A percentile compares a stretch with the other conserved stretches of the same genome.
phyloP scores from a whole-genome alignment of 2,888 invertebrate species.

The Galerucella pusilla region DNA sequence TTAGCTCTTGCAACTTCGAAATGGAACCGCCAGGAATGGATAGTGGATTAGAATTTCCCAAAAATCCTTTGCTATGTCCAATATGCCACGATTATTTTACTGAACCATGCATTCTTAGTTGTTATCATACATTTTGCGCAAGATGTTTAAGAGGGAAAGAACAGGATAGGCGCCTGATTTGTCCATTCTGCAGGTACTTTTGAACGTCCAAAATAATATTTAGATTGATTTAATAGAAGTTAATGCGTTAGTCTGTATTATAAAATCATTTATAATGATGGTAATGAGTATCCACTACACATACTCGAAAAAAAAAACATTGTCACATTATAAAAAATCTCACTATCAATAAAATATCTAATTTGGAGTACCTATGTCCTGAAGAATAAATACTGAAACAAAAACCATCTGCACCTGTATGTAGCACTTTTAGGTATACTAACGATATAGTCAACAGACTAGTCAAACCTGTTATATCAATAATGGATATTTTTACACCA shows the following conservation, averaged over 20 bases:
- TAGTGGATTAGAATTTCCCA: conserved; percentile 61
- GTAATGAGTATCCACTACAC: no score
- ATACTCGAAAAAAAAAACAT: no score
- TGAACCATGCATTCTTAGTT: conserved; percentile 75
- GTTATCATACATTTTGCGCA: conserved; percentile 78
- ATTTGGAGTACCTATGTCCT: no score
- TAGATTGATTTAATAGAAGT: not conserved
- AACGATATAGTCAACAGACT: no score
- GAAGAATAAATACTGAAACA: no score
- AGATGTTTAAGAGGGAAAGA: conserved; percentile 73
- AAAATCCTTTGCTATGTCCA: conserved; percentile 74
- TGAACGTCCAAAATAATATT: not conserved
- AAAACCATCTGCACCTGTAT: no score
- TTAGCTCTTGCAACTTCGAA: conserved; percentile 48
- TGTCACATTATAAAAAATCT: no score
- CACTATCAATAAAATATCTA: no score
- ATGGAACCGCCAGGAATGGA: conserved; percentile 63
- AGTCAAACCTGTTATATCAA: no score
- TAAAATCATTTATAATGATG: not conserved
- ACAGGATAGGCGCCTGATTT: conserved; percentile 71
- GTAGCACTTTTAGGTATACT: no score
- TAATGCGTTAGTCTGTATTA: not conserved
- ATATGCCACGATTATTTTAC: conserved; percentile 76
- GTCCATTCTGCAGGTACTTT: conserved; percentile 75
- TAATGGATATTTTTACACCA: no score